phyloP scores from a whole-genome alignment of 2,113 vertebrate genomes.

The Eudyptes chrysolophus region DNA sequence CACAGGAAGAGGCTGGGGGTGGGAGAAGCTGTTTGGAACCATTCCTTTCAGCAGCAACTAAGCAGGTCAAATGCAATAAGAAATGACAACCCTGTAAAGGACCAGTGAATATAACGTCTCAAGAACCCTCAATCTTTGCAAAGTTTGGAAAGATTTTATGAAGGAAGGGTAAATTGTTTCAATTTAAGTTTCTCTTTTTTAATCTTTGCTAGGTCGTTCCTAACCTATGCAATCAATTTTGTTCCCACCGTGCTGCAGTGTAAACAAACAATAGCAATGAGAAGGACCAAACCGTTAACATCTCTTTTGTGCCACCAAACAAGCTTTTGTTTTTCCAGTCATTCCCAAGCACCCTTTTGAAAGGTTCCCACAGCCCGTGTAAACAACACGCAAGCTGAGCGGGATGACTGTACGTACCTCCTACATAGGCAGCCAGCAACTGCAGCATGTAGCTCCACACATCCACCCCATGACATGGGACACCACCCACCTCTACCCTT shows the following conservation, averaged over 20 bases:
- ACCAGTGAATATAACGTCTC: neutral
- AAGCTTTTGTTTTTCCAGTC: constrained; percentile 55
- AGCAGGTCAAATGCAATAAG: neutral
- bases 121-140: neutral
- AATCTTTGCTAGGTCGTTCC: neutral
- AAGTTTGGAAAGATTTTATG: neutral
- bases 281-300: constrained; percentile 36
- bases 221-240: neutral
- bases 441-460: neutral
- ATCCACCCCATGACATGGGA: neutral
- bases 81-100: neutral
- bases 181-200: neutral
- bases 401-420: constrained; percentile 12
- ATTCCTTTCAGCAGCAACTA: neutral
- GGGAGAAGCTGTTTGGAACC: neutral
- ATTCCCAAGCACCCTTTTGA: constrained; percentile 44
- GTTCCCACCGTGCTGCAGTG: neutral
- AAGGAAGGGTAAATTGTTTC: neutral
- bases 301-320: constrained; percentile 54
- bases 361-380: constrained; percentile 51
- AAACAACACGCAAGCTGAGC: constrained; percentile 35
- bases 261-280: constrained; percentile 47
- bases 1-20: neutral
- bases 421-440: constrained; percentile 10
- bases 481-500: neutral